Conservation (phyloP, 2,113 vertebrate species). For the Callorhinus ursinus region DNA sequence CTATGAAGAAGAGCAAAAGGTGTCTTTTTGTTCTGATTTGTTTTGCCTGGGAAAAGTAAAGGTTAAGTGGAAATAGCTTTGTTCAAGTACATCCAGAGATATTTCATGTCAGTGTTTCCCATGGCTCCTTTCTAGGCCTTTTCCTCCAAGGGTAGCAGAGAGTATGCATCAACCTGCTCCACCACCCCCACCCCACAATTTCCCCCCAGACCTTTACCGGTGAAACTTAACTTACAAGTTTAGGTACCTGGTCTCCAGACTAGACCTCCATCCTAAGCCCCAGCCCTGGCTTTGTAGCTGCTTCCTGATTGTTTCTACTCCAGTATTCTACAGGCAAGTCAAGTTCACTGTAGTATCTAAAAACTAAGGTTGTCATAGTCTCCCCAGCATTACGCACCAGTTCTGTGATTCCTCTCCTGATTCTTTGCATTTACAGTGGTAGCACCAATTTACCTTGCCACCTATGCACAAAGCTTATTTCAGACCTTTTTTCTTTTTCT, state of each 20-base stretch:
- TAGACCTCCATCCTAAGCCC: background rate
- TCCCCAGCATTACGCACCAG: background rate
- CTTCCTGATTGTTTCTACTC: slow-evolving; percentile 31
- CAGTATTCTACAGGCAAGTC: background rate
- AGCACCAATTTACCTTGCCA: background rate
- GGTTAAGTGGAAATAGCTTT: background rate
- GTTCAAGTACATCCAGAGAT: background rate
- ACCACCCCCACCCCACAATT: background rate
- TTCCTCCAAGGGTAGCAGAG: background rate
- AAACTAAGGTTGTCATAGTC: background rate
- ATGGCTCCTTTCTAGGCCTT: background rate
- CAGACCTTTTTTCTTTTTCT: slow-evolving; percentile 29
- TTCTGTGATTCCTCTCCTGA: background rate
- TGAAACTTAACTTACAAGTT: slow-evolving; percentile 12
- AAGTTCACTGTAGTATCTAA: background rate
- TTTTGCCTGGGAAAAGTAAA: slow-evolving; percentile 29
- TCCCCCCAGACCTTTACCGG: background rate
- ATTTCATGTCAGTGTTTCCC: background rate
- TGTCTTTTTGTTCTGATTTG: background rate
- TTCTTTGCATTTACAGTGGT: background rate
- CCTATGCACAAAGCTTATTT: background rate
- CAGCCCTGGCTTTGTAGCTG: background rate
- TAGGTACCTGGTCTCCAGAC: background rate
- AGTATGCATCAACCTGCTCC: background rate
- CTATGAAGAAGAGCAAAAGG: background rate